Conservation (phyloP, 2,113 vertebrate species). For the Oreamnos americanus region DNA sequence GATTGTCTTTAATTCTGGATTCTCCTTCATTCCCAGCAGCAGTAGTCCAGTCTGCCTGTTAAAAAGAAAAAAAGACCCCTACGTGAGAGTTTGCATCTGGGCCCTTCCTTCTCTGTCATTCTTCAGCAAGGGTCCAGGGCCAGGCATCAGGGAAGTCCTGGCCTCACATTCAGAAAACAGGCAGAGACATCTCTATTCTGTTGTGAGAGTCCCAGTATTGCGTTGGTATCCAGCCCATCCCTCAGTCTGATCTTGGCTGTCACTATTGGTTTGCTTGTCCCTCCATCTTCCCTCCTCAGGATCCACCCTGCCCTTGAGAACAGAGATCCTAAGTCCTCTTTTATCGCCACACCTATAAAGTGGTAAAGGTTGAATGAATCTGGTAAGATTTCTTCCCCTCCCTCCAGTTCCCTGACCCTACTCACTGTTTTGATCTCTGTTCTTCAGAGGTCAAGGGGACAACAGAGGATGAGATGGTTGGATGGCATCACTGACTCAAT, state of each 20-base stretch:
- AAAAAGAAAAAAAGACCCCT: neutral
- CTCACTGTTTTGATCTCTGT: neutral
- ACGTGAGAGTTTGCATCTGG: neutral
- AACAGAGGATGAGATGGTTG: neutral
- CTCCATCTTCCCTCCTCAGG: neutral
- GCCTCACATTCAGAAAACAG: neutral
- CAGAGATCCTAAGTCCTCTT: neutral
- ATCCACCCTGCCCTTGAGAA: neutral
- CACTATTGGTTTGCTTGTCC: neutral
- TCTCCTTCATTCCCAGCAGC: conserved; percentile 82
- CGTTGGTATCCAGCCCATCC: neutral
- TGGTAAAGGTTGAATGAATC: neutral
- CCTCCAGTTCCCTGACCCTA: neutral
- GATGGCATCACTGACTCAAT: neutral
- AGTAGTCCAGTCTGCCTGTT: conserved; percentile 85
- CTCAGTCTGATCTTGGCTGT: neutral
- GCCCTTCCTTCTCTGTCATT: neutral
- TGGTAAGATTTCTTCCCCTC: neutral
- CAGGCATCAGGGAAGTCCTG: neutral
- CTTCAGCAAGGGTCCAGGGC: neutral
- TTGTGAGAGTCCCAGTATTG: neutral
- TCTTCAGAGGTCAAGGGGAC: neutral
- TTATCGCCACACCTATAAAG: neutral
- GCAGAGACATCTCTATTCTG: neutral
- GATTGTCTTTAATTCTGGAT: conserved; percentile 73